phyloP scores from a whole-genome alignment of 2,888 invertebrate species.

The Oasisia sp. region DNA sequence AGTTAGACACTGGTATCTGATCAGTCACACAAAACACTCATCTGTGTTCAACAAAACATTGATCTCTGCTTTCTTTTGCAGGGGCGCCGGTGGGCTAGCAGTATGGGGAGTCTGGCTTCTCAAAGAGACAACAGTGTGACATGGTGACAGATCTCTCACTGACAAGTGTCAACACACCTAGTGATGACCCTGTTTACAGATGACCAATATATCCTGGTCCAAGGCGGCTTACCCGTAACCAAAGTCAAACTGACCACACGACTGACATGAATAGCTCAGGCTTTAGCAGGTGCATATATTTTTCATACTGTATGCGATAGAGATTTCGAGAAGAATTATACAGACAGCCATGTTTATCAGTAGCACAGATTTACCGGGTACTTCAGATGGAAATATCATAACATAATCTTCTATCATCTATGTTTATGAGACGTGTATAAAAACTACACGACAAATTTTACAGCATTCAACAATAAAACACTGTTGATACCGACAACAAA shows the following conservation, averaged over 20 bases:
- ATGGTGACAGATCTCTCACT: background rate
- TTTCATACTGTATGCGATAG: no score
- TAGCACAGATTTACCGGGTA: no score
- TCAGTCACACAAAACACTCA: background rate
- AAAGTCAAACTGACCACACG: background rate
- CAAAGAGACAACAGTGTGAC: background rate
- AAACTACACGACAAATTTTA: no score
- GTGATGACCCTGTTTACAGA: background rate
- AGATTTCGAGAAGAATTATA: no score
- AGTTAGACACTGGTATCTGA: background rate
- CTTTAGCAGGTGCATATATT: background rate
- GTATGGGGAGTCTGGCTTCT: background rate
- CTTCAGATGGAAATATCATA: no score
- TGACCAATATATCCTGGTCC: constrained; percentile 9
- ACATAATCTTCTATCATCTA: no score
- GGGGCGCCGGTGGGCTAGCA: background rate
- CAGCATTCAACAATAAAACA: no score
- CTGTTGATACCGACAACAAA: no score
- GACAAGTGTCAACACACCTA: background rate
- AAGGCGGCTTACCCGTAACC: background rate
- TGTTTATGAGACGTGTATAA: no score
- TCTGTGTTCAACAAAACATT: background rate
- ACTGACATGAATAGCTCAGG: background rate
- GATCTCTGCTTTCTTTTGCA: background rate
- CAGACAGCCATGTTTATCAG: no score